Conservation (phyloP, 2,888 invertebrate genomes). For the Acleris cristana region DNA sequence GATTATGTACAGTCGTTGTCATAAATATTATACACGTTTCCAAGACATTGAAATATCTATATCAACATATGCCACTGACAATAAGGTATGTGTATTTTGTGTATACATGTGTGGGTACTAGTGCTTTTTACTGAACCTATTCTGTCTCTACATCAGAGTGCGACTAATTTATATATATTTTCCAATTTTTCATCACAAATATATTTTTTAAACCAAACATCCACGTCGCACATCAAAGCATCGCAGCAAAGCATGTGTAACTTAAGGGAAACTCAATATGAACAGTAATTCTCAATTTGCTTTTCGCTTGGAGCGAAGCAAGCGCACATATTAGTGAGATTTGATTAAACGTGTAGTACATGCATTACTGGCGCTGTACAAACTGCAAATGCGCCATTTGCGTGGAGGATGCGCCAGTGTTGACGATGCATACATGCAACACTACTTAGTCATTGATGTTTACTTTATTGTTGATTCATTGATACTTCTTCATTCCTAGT, state of each 20-base stretch:
- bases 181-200: not conserved
- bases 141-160: too few relatives aligned
- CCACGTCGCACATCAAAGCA: not conserved
- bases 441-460: not conserved
- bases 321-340: conserved; percentile 21
- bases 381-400: conserved; percentile 49
- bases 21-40: not conserved
- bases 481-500: not conserved
- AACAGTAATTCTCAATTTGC: conserved; percentile 15
- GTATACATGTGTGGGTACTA: too few relatives aligned
- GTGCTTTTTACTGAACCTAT: too few relatives aligned
- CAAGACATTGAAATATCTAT: not conserved
- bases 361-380: conserved; percentile 22
- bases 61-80: too few relatives aligned
- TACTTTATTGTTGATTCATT: too few relatives aligned
- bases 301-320: conserved; percentile 7
- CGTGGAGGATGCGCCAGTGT: conserved; percentile 39
- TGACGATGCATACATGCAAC: conserved; percentile 12
- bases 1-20: too few relatives aligned
- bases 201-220: not conserved
- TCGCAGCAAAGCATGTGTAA: conserved; percentile 2
- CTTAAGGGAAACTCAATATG: not conserved
- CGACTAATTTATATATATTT: too few relatives aligned
- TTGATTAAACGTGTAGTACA: conserved; percentile 21
- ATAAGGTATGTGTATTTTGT: too few relatives aligned